Evolutionary conservation across 1,140 invertebrate species (phyloP), one percentile per base, ranked within the genome.

Genomic region (Steinernema khuongi): DNA sequence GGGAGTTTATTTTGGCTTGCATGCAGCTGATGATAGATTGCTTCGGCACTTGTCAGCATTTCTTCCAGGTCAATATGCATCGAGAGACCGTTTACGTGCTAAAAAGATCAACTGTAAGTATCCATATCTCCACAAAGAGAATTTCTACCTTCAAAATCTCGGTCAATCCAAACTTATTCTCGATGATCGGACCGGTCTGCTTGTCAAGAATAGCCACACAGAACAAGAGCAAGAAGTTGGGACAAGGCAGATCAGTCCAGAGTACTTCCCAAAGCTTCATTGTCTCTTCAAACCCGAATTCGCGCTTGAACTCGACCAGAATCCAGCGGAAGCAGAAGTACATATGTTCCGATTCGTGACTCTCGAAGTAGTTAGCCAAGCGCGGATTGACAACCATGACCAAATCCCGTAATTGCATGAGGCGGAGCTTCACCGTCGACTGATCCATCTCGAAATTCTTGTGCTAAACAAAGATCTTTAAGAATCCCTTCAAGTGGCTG

Each of bases 391-490:
- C 89, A 78, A 94, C 90, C 79, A 89, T 88, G 4, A 97, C 84
- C 33, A 98, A 86, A 60, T 90, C 90, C 78, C 93, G 90, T 31
- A 98, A 87, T 82, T 97, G 91, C 32, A 89, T 88, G 50, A 98
- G 87, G 86, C 98, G 96, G 32, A 89, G 89, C 87, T 97, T 97
- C 91, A 98, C 98, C 29, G 93, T 92, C n/a, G 91, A 90, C 86
- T 98, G 95, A 87, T 96, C 94, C 87, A 96, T 91, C 84, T 97
- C 94, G 88, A 99, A 99, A 88, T 98, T 99, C n/a, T 89, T 88
- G 80, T 90, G 89, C 92, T 94, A 83, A 74, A 80, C 70, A 78
- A 77, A 43, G 31, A 41, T 1, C 30, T 73, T 79, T 19, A 72
- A 41, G 36, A 11, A 60, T 60, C 50, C 50, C 14, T 4, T 22